Evolutionary conservation across 2,797 vertebrate species (phyloP), one percentile per base, ranked within the genome.

Genomic region (Mareca penelope): DNA sequence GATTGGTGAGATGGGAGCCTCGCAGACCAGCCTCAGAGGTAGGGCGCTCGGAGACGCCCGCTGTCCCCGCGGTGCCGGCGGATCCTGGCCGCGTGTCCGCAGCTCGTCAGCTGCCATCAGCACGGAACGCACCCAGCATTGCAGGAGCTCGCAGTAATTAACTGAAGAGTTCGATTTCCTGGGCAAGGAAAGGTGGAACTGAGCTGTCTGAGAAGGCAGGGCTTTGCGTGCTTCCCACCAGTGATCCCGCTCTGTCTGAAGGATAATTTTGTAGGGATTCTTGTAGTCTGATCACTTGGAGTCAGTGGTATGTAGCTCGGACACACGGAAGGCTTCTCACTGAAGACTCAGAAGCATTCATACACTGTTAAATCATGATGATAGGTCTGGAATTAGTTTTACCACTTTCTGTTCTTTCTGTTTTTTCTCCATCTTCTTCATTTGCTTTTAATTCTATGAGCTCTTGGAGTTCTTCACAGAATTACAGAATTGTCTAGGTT

Each of bases 361-460:
- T 59, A 3, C 15, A 16, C 21, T 35, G 14, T 67, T 63, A 4
- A 10, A 24, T 70, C 79, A 65, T 42, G 17, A 5, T 9, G 44
- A 33, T 28, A 65, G 80, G 37, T 29, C 19, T 35, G 28, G 44
- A 22, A 23, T 80, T 85, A 52, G 39, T 80, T 88, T 57, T 88
- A 23, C 2, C 12, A 73, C 24, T 67, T 44, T 71, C 15, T 8
- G 12, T 11, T 76, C 48, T 24, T 24, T 14, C 22, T 24, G 46
- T 13, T 53, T 39, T 21, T 39, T 37, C 16, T 67, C 56, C 3
- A 1, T 56, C 40, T 69, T 81, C 69, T 69, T 16, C 0, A 24
- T 39, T 87, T 92, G 12, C 46, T 86, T 88, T 88, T 76, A 70
- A 17, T 59, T 83, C 56, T 83, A 35, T 4, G 53, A 75, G 22